Evolutionary conservation across 2,888 invertebrate genomes (phyloP), one percentile per base, ranked within the genome.

Genomic region (Congeria kusceri): DNA sequence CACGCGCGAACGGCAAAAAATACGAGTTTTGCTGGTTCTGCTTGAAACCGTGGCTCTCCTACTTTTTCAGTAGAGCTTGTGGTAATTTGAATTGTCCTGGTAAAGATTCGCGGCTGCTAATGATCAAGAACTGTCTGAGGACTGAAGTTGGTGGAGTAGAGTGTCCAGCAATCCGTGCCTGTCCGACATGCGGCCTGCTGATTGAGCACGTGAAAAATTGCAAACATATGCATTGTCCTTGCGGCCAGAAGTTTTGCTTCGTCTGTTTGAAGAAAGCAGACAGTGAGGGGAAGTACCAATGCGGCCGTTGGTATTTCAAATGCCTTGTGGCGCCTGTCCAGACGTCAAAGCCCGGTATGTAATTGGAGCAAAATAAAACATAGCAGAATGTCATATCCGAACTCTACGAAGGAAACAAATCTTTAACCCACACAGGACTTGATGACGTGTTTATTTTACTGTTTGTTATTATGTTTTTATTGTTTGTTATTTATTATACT

Each of bases 21-120:
- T 84, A 74, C 63, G 87, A 87, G 53, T 87, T 87, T 56, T 87
- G 87, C 47, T 87, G 85, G 85, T 80, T 67, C 18, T 86, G 87
- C 49, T 58, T 84, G 11, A 69, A 75, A 32, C 27, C 57, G 0
- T 87, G 87, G 85, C 70, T 72, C 0, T 53, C 69, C 3, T 23
- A 28, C 1, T 49, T 46, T 1, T 64, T 56, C 2, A 49, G 46
- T 0, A n/a, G n/a, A n/a, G 65, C 71, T 11, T 87, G 87, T 39
- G 85, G 85, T 20, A 86, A 87, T 46, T 28, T 49, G 5, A 68
- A 64, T 15, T 87, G 87, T 58, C 72, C 79, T 11, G 81, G 81
- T 4, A 62, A 81, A 63, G 84, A 87, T 63, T 78, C 85, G 0
- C 66, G 87, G 11, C 59, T 83, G 1, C 76, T 71, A 4, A 79